Base-by-base conservation (phyloP, 1,140 invertebrate species). In the Panagrolaimus sp. region DNA sequence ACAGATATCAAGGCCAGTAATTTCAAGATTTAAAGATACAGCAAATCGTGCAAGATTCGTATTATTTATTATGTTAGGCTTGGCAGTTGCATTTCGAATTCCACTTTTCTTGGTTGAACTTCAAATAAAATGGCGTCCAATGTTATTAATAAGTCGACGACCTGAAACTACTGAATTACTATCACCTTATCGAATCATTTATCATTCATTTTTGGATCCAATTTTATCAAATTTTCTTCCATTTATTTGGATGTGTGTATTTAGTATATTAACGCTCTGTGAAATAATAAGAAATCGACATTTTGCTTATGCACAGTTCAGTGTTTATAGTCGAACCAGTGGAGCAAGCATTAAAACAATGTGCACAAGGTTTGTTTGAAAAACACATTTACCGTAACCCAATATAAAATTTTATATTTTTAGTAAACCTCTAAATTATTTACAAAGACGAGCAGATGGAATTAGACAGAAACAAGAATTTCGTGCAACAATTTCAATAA, bases 201-300 rank as follows among this genome's bases (percentile, higher is more conserved):
- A 82, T 45, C 78, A 82, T 53, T 74, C 80, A 1, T 70, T 82
- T 25, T 31, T 82, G 43, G 79, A 82, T 62, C 80, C 80, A 38
- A 63, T 83, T 27, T 47, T 82, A 3, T 73, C 72, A 20, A 74
- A 82, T 72, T 67, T 82, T 44, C 47, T 81, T 46, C 80, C 80
- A n/a, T 83, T 82, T 43, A n/a, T 80, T 5, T 75, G 71, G 65
- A 82, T 82, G 80, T 76, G 72, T 14, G 27, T 82, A 7, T 82
- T 82, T 62, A 78, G 74, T 42, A 20, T 82, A n/a, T 57, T 81
- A 5, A 82, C 80, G 1, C 67, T 82, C 0, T 72, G 57, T 57
- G 81, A 83, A 71, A 82, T 82, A 44, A 67, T 70, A 13, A 80
- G 77, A 69, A 82, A 77, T 66, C 72, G 78, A 43, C 78, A 82